These are phyloP conservation scores for Melanotus villosus DNA, from an alignment of 2,888 invertebrate species.

Conservation along the genomic window DNA sequence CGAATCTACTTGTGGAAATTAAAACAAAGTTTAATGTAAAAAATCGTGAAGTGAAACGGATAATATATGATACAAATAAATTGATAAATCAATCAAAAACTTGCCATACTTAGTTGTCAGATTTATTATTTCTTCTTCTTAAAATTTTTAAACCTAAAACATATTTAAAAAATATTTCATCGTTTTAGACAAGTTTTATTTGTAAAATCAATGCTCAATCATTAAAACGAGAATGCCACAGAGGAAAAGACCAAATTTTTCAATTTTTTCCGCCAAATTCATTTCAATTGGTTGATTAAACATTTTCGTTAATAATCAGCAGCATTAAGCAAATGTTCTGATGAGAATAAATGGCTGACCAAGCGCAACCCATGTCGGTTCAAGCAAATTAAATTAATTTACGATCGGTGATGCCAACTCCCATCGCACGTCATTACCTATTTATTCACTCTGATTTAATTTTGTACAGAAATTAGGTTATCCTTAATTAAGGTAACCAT, in stretches of 20 bases:
- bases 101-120: too few species aligned
- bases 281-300: neutral
- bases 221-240: neutral
- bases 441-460: slow-evolving; percentile 23
- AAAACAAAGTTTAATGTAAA: too few species aligned
- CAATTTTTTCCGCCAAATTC: neutral
- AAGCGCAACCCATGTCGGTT: slow-evolving; percentile 8
- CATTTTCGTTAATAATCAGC: neutral
- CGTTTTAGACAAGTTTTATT: too few species aligned
- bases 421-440: slow-evolving; percentile 27
- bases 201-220: too few species aligned
- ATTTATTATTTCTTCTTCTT: too few species aligned
- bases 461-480: slow-evolving; percentile 10
- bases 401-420: slow-evolving; percentile 7
- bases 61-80: too few species aligned
- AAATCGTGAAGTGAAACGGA: too few species aligned
- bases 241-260: neutral
- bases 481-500: slow-evolving; percentile 23
- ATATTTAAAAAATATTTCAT: too few species aligned
- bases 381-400: slow-evolving; percentile 26
- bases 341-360: slow-evolving; percentile 21
- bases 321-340: slow-evolving; percentile 12
- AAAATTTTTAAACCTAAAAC: too few species aligned
- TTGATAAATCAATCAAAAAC: too few species aligned
- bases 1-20: too few species aligned